Evolutionary conservation across 2,113 vertebrate species (phyloP), one percentile per base, ranked within the genome.

Genomic region (Channa maculata): DNA sequence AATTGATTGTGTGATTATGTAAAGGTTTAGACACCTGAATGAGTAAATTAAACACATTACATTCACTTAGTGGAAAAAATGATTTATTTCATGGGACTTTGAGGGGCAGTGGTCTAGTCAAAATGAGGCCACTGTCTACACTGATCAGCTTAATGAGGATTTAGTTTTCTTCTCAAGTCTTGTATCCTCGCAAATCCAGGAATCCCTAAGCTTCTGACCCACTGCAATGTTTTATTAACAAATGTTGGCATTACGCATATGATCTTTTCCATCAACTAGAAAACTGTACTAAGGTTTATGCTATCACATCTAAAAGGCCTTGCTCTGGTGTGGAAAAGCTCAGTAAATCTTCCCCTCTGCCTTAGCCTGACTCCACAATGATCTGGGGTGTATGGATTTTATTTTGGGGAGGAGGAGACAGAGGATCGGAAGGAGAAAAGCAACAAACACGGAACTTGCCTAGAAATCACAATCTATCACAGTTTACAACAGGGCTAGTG

Each of bases 121-220:
- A 86, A 90, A 90, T 24, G 74, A 89, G 87, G 90, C 80, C 83
- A 49, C 83, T 55, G 74, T 83, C 82, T 84, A 71, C 46, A 77
- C 38, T 89, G 84, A 91, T 85, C 89, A 84, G 88, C 89, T 91
- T 92, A 91, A 88, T 83, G 76, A 71, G 77, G 89, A 89, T 85
- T 91, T 89, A 81, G 83, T 85, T 70, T 73, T 85, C 84, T 89
- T 82, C 70, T 83, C 76, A 84, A 88, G 77, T 87, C 87, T 82
- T 79, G 83, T 81, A 84, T 87, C 73, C 69, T 44, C 10, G 71
- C 52, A 89, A 90, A 93, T 90, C 85, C 88, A 48, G 49, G 65
- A 59, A 74, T 80, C 75, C 60, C 65, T 92, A 90, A 92, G 84
- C 85, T 80, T 55, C 79, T 88, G 83, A 74, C 49, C 62, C 58